A percentile compares a stretch with the other conserved stretches of the same genome.
phyloP scores from a whole-genome alignment of 1,140 invertebrate species.

The Drosophila miranda region DNA sequence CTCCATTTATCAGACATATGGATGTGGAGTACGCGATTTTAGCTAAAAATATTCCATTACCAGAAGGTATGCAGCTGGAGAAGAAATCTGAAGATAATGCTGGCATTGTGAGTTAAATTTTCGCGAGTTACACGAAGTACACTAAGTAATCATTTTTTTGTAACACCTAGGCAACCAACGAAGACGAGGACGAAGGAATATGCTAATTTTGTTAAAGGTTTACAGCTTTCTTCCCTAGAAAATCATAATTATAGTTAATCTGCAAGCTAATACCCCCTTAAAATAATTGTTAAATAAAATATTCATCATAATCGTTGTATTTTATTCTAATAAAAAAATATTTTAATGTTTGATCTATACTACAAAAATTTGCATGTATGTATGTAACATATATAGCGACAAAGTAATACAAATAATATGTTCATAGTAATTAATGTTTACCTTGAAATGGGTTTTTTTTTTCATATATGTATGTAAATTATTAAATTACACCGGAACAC shows the following conservation, averaged over 20 bases:
- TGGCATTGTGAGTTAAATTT: conserved; percentile 20
- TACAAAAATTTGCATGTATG: no score
- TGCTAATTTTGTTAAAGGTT: conserved; percentile 33
- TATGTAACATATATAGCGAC: no score
- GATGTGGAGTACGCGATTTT: conserved; percentile 95
- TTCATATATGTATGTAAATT: no score
- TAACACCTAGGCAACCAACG: conserved; percentile 15
- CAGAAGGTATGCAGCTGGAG: conserved; percentile 83
- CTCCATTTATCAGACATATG: conserved; percentile 96
- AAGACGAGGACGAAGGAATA: conserved; percentile 42
- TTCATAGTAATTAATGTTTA: no score
- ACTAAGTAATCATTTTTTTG: background rate
- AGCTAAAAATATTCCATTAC: conserved; percentile 89
- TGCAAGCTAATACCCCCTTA: conserved; percentile 30
- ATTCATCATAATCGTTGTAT: conserved; percentile 34
- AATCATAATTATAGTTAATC: conserved; percentile 44
- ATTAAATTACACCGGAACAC: no score
- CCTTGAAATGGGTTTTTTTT: no score
- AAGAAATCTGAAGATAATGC: conserved; percentile 37
- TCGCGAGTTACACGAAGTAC: no score
- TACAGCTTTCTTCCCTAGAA: conserved; percentile 13
- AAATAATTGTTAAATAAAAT: conserved; percentile 38
- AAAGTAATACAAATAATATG: no score
- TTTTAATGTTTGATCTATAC: no score
- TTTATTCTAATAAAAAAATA: conserved; percentile 11